Evolutionary conservation across 2,797 vertebrate species (phyloP), one percentile per base, ranked within the genome.

Genomic region (Phataginus tetradactyla): DNA sequence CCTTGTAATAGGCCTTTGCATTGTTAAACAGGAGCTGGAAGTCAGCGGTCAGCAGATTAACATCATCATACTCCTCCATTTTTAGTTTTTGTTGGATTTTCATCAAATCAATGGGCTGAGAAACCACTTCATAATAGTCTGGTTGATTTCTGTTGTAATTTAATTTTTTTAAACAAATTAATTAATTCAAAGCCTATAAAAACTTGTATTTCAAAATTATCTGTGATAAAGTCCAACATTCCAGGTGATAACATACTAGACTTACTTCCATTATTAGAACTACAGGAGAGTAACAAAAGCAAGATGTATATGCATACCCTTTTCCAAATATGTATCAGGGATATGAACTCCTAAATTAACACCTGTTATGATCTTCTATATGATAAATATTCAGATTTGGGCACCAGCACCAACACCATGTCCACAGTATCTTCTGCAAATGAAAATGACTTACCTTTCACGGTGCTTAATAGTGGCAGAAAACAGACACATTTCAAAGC

Each of bases 51-150:
- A 99, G 98, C 94, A 99, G 98, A 91, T 99, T 99, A 49, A 99
- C 99, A 78, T 99, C 99, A 95, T 99, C 99, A 88, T 99, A 99
- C 94, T 99, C 99, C 97, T 99, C 99, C 99, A 99, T 99, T 99
- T 99, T 99, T 90, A 99, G 98, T 98, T 99, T 99, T 98, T 99
- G 99, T 87, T 99, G 99, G 97, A 99, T 99, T 98, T 99, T 99
- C 99, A 99, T 99, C 99, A 99, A 99, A 98, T 99, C 99, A 66
- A 99, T 99, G 27, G 99, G 99, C 98, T 99, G 99, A 88, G 99
- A 99, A 97, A 99, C 99, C 92, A 99, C 99, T 45, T 99, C 99
- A 97, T 99, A 99, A 98, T 99, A 99, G 98, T 99, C 99, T 27
- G 99, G 99, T 78, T 99, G 99, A 98, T 99, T 99, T 98, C 99